Evolutionary conservation across 2,113 vertebrate genomes (phyloP), one percentile per base, ranked within the genome.

Genomic region (Megatriorchis doriae): DNA sequence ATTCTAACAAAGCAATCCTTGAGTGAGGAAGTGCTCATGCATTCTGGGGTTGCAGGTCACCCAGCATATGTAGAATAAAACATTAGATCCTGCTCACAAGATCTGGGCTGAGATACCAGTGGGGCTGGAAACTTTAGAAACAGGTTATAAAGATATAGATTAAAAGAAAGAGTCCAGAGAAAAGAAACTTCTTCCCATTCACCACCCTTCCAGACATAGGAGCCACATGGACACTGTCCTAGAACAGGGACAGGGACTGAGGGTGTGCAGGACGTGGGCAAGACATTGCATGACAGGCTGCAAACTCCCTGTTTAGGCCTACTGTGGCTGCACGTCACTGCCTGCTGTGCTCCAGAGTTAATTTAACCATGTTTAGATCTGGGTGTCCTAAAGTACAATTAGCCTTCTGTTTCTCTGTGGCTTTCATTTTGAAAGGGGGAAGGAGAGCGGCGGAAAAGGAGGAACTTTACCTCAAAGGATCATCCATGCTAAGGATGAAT

Each of bases 251-350:
- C 2, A 3, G 29, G 43, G 23, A 11, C 43, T 19, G 27, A 47
- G 53, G 29, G 6, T 0, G 3, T 48, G 45, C 29, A 34, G 77
- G 48, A 42, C 2, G 1, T 1, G 5, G 36, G 11, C 26, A 25
- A 52, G 27, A 17, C 2, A 0, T 36, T 21, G 22, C 10, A 18
- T 1, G 1, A 23, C 38, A 27, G 16, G 59, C 77, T 77, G 47
- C 31, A 29, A 13, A 10, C 14, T 38, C 20, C 61, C 31, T 2
- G 0, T 31, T 26, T 7, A 16, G 8, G 13, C 22, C 13, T 16
- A 4, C 21, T 56, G 55, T 0, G 4, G 36, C 36, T 40, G 66
- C 3, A 4, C 1, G 0, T 58, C 1, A 0, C 48, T 72, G 56
- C 45, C 45, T 55, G 34, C 23, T 18, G 16, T 2, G 13, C 42